Conservation (phyloP, 2,113 vertebrate species). For the Engystomops pustulosus region DNA sequence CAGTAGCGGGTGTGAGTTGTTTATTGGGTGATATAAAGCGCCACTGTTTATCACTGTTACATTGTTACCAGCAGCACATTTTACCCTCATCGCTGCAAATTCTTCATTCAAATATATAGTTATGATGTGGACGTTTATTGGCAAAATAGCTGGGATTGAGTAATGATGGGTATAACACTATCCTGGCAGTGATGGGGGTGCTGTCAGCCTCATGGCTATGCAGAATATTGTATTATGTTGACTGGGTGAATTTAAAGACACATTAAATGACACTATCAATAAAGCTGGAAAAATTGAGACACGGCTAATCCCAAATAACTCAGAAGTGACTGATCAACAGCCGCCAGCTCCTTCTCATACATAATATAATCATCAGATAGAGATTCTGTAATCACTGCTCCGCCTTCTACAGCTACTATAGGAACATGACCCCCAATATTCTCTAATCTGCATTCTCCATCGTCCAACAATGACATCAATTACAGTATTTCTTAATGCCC, state of each 20-base stretch:
- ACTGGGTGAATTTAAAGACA: neutral
- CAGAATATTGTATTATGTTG: neutral
- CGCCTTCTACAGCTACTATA: neutral
- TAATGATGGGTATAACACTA: neutral
- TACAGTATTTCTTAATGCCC: too few species aligned
- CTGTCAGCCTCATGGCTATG: neutral
- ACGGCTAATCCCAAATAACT: neutral
- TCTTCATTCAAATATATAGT: slow-evolving; percentile 25
- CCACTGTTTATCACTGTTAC: slow-evolving; percentile 27
- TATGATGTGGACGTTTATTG: slow-evolving; percentile 40
- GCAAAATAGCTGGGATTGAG: slow-evolving; percentile 8
- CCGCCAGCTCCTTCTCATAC: neutral
- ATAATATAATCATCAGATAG: neutral
- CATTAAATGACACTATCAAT: neutral
- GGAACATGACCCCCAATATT: neutral
- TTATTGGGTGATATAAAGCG: slow-evolving; percentile 32
- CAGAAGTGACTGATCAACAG: neutral
- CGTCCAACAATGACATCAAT: too few species aligned
- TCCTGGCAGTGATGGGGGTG: neutral
- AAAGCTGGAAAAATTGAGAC: neutral
- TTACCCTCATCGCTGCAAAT: neutral
- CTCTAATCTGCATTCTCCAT: neutral
- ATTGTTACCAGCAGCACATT: slow-evolving; percentile 9
- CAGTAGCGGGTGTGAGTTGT: neutral
- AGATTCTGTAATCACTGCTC: neutral